Evolutionary conservation across 2,797 vertebrate species (phyloP), one percentile per base, ranked within the genome.

Genomic region (Neopelma chrysocephalum): DNA sequence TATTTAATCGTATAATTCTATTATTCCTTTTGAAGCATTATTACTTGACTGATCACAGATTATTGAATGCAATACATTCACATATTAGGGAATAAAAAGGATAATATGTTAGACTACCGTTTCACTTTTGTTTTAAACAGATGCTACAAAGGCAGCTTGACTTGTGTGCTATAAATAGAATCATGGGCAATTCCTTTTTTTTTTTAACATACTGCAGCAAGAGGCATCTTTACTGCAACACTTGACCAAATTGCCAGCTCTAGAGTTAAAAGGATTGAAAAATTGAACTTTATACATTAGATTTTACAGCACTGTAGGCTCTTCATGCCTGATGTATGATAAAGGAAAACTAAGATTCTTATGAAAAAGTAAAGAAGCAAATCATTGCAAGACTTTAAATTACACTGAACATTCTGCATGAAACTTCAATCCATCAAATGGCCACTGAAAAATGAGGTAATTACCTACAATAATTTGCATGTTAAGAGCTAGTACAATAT

Each of bases 381-480:
- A 96, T 97, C 61, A 84, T 72, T 83, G 73, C 47, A 89, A 96
- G 90, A 83, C 95, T 97, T 97, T 97, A 98, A 97, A 98, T 97
- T 97, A 97, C 78, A 96, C 53, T 89, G 89, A 98, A 96, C 94
- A 97, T 96, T 97, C 90, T 95, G 72, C 91, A 95, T 97, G 97
- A 98, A 97, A 97, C 97, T 97, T 98, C 97, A 98, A 99, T 99
- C 98, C 97, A 99, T 99, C 99, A 99, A 97, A 97, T 96, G 96
- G 97, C 98, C 98, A 97, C 97, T 98, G 98, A 98, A 99, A 99
- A 99, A 99, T 99, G 99, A 99, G 99, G 98, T 98, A 99, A 99
- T 99, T 99, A 98, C 98, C 98, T 98, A 98, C 98, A 99, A 99
- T 99, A 99, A 99, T 99, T 99, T 99, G 98, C 98, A 99, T 98